Evolutionary conservation across 1,140 invertebrate species (phyloP).

Genomic region (Adoxophyes honmai): DNA sequence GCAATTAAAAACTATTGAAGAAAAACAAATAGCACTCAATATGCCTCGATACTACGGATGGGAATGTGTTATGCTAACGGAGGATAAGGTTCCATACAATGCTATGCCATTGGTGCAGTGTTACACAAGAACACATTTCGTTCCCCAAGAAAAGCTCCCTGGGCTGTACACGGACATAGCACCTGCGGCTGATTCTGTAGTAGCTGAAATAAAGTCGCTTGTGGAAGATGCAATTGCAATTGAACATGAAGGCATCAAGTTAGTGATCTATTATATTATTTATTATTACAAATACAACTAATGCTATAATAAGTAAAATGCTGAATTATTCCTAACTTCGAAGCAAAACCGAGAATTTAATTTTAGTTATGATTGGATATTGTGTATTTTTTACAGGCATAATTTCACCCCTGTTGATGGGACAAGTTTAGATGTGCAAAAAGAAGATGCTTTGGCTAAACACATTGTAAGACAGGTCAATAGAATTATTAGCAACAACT

Average conservation of each 20-base stretch:
- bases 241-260: slow-evolving; percentile 78
- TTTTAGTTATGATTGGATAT: background rate
- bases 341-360: no score
- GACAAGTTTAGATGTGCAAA: slow-evolving; percentile 45
- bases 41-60: slow-evolving; percentile 90
- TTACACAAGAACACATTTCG: slow-evolving; percentile 84
- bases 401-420: slow-evolving; percentile 27
- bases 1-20: slow-evolving; percentile 84
- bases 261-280: slow-evolving; percentile 39
- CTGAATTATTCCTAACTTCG: background rate
- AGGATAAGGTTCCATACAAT: slow-evolving; percentile 82
- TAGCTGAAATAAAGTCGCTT: slow-evolving; percentile 72
- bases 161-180: slow-evolving; percentile 74
- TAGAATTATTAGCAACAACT: slow-evolving; percentile 79
- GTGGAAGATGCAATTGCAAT: slow-evolving; percentile 80
- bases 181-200: slow-evolving; percentile 63
- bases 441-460: slow-evolving; percentile 68
- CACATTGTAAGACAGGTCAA: slow-evolving; percentile 83
- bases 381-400: slow-evolving; percentile 35
- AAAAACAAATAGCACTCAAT: slow-evolving; percentile 89
- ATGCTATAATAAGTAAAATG: background rate
- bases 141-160: slow-evolving; percentile 75
- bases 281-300: background rate
- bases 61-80: slow-evolving; percentile 79
- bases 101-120: slow-evolving; percentile 81